These are phyloP conservation scores for Luperina nickerlii DNA, from an alignment of 2,888 invertebrate genomes.

Conservation along the genomic window DNA sequence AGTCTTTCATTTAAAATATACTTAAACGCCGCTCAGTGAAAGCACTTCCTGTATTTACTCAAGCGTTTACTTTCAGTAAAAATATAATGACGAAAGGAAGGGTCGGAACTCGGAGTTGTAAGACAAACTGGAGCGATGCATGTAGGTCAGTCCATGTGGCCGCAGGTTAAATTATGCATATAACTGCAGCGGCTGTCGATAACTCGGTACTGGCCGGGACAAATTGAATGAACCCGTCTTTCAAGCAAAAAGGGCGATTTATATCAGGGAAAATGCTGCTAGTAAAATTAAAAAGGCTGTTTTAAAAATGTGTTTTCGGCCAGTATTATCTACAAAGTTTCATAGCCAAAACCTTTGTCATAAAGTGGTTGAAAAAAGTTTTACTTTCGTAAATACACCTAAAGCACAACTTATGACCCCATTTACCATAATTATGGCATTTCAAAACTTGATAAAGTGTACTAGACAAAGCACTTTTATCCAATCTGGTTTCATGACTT, in stretches of 20 bases:
- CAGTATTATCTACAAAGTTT: too few species aligned
- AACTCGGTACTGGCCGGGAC: constrained; percentile 36
- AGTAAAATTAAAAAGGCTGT: not conserved
- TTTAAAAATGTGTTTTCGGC: not conserved
- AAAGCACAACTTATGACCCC: not conserved
- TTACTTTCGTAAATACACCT: not conserved
- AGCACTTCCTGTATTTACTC: constrained; percentile 62
- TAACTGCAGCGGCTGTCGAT: constrained; percentile 68
- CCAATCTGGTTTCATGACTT: constrained; percentile 30
- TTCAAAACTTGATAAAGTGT: constrained; percentile 37
- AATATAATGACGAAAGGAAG: constrained; percentile 65
- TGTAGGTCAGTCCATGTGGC: constrained; percentile 66
- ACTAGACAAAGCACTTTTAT: constrained; percentile 35
- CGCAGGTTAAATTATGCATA: constrained; percentile 71
- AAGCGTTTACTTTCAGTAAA: constrained; percentile 60
- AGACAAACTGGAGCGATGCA: constrained; percentile 68
- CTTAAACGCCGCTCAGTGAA: constrained; percentile 38
- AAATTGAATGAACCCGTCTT: constrained; percentile 55
- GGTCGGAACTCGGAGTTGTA: constrained; percentile 57
- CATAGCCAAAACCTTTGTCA: not conserved
- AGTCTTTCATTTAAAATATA: constrained; percentile 55
- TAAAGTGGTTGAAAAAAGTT: not conserved
- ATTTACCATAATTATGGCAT: constrained; percentile 14
- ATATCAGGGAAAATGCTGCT: constrained; percentile 6
- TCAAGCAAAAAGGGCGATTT: constrained; percentile 20